Conservation (phyloP, 2,888 invertebrate genomes). For the Dolomedes plantarius region DNA sequence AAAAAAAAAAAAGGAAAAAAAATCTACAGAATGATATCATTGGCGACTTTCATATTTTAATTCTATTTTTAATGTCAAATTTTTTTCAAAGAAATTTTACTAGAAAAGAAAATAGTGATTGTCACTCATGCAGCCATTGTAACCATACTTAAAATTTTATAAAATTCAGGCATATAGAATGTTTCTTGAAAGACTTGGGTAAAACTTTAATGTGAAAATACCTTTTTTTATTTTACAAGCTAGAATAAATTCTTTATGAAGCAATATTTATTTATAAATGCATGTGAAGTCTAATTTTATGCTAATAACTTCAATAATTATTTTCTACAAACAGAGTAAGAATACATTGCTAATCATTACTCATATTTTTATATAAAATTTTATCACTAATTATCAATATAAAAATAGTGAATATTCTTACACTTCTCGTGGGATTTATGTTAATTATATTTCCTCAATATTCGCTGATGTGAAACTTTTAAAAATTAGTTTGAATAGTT, state of each 20-base stretch:
- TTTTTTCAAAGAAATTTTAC: not conserved
- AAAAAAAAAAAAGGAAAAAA: too few relatives aligned
- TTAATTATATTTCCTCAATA: not conserved
- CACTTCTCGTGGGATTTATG: not conserved
- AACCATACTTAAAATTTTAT: not conserved
- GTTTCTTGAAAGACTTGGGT: not conserved
- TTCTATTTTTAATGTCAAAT: too few relatives aligned
- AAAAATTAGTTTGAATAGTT: too few relatives aligned
- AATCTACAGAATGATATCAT: too few relatives aligned
- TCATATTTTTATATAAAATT: slow-evolving; percentile 2
- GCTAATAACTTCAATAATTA: not conserved
- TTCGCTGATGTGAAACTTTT: not conserved
- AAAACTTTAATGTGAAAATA: not conserved
- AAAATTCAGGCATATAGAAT: not conserved
- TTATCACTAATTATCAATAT: not conserved
- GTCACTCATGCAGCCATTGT: not conserved
- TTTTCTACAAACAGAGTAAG: not conserved
- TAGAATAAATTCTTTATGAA: not conserved
- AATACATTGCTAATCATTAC: not conserved
- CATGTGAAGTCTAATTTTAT: not conserved
- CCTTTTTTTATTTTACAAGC: not conserved
- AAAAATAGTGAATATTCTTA: not conserved
- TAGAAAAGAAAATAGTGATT: not conserved
- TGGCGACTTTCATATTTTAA: too few relatives aligned
- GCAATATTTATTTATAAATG: slow-evolving; percentile 2